Conservation (phyloP, 2,113 vertebrate genomes). For the Panurus biarmicus region DNA sequence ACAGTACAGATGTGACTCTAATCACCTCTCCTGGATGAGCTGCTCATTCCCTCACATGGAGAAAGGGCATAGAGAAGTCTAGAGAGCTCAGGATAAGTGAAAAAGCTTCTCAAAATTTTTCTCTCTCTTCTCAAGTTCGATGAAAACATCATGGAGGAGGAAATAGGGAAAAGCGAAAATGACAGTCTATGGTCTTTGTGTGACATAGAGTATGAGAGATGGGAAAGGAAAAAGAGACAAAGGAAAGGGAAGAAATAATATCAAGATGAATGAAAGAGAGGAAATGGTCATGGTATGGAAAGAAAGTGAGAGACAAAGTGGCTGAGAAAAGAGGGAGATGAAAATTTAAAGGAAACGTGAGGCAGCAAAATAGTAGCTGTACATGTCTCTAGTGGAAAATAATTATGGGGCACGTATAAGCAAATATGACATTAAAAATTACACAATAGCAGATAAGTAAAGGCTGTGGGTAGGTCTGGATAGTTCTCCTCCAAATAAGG, state of each 20-base stretch:
- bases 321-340: not conserved
- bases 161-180: not conserved
- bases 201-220: not conserved
- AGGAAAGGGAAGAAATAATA: not conserved
- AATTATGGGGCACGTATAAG: constrained; percentile 13
- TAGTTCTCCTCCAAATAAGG: constrained; percentile 48
- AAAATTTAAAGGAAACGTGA: not conserved
- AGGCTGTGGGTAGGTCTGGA: constrained; percentile 13
- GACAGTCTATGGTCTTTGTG: not conserved
- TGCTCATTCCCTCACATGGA: not conserved
- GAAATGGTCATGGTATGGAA: not conserved
- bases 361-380: not conserved
- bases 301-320: not conserved
- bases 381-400: constrained; percentile 25
- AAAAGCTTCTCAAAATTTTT: not conserved
- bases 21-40: not conserved
- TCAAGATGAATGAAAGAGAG: not conserved
- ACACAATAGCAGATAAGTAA: constrained; percentile 38
- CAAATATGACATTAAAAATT: constrained; percentile 48
- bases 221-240: not conserved
- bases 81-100: not conserved
- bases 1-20: not conserved
- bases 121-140: not conserved
- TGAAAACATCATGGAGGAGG: not conserved
- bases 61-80: not conserved